A percentile compares a stretch with the other conserved stretches of the same genome.
These are phyloP conservation scores for Heliconius charithonia DNA, from an alignment of 2,888 invertebrate species.

Conservation along the genomic window DNA sequence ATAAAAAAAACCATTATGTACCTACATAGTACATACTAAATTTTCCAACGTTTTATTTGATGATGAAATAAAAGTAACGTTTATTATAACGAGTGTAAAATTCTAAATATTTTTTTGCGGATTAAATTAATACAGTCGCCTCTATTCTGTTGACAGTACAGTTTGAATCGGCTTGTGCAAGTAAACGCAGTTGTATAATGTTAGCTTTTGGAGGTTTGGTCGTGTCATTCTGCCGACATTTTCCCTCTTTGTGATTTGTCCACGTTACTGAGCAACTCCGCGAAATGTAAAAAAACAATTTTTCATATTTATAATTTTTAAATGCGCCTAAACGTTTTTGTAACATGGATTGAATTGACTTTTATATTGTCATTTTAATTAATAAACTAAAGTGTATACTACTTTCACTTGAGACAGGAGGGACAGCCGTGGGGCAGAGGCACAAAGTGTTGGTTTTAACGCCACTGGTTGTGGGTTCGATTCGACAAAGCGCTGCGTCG, in stretches of 20 bases:
- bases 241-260: constrained; percentile 36
- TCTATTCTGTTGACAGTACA: constrained; percentile 22
- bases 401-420: too few relatives aligned
- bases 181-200: constrained; percentile 22
- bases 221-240: constrained; percentile 38
- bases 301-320: constrained; percentile 15
- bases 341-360: background rate
- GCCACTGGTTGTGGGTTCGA: too few relatives aligned
- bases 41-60: constrained; percentile 9
- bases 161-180: constrained; percentile 13
- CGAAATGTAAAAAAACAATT: constrained; percentile 19
- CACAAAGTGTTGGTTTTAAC: too few relatives aligned
- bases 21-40: background rate
- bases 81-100: constrained; percentile 23
- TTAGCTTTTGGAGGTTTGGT: constrained; percentile 30
- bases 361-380: background rate
- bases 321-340: background rate
- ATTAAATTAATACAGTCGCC: background rate
- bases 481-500: too few relatives aligned
- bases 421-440: too few relatives aligned
- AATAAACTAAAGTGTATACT: background rate
- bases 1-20: background rate
- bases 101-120: constrained; percentile 14
- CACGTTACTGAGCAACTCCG: constrained; percentile 28
- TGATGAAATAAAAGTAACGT: constrained; percentile 16